phyloP scores from a whole-genome alignment of 2,888 invertebrate genomes.

The Beris chalybata region DNA sequence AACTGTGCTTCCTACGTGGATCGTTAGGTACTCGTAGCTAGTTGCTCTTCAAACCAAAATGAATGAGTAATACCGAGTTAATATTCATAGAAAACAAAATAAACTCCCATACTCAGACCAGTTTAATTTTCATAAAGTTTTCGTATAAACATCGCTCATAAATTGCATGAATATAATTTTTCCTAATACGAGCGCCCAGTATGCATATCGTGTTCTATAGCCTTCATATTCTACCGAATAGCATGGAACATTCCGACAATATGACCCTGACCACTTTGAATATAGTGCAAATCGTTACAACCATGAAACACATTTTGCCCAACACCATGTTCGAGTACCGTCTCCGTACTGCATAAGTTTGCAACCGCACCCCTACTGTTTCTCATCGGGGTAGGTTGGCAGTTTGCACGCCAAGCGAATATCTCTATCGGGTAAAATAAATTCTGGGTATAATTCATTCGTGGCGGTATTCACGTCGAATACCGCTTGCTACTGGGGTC shows the following conservation, averaged over 20 bases:
- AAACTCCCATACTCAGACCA: not conserved
- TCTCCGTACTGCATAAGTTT: constrained; percentile 4
- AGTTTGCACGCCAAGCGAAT: constrained; percentile 12
- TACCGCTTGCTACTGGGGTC: no score
- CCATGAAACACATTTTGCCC: not conserved
- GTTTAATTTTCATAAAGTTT: constrained; percentile 18
- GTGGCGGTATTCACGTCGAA: no score
- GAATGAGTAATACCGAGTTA: no score
- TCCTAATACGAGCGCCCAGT: not conserved
- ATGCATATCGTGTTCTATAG: constrained; percentile 5
- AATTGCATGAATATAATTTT: constrained; percentile 6
- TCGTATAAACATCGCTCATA: constrained; percentile 9
- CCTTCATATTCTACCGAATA: not conserved
- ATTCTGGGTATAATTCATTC: constrained; percentile 9
- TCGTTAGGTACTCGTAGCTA: no score
- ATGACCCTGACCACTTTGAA: constrained; percentile 6
- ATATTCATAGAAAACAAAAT: no score
- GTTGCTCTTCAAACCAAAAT: no score
- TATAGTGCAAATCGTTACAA: constrained; percentile 6
- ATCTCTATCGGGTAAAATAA: constrained; percentile 7
- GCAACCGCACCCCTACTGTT: constrained; percentile 8
- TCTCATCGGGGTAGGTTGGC: not conserved
- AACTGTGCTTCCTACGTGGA: no score
- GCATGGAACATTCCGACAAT: not conserved
- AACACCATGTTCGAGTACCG: not conserved